Base-by-base conservation (phyloP, 2,113 vertebrate genomes). In the Piaya cayana region DNA sequence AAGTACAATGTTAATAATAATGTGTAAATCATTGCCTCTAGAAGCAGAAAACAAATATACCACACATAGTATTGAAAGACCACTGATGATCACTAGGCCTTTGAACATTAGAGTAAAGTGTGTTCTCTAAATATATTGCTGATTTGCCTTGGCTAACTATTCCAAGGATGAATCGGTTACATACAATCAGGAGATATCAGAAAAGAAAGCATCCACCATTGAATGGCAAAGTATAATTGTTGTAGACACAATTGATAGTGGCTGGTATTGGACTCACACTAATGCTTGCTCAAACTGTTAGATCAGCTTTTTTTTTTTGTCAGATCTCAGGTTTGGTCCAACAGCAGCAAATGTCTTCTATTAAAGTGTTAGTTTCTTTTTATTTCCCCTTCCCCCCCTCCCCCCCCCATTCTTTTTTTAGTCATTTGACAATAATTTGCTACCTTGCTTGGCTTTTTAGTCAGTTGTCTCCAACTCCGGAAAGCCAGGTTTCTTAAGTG, bases 401-500 rank as follows among this genome's bases (percentile, higher is more conserved):
- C 15, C 12, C 5, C 25, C 39, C 84, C 87, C 32, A 42, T 93
- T 92, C 88, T 90, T 88, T 94, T 94, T 94, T 84, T 56, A 87
- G 60, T 55, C 78, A 52, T 89, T 95, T 95, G 89, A 86, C 92
- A 92, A 95, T 89, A 96, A 95, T 95, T 95, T 95, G 95, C 70
- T 95, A 79, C 78, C 78, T 96, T 78, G 58, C 89, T 89, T 94
- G 95, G 93, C 89, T 92, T 91, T 89, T 95, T 84, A 87, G 91
- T 82, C 89, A 68, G 93, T 92, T 95, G 89, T 97, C 93, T 95
- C 78, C 89, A 87, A 63, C 86, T 89, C 89, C 42, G 78, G 91
- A 96, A 97, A 96, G 91, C 87, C 78, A 91, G 78, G 89, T 86
- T 95, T 95, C 92, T 97, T 96, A 97, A 95, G 95, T 95, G 94